phyloP scores from a whole-genome alignment of 2,888 invertebrate genomes.

The Anodontia alba region DNA sequence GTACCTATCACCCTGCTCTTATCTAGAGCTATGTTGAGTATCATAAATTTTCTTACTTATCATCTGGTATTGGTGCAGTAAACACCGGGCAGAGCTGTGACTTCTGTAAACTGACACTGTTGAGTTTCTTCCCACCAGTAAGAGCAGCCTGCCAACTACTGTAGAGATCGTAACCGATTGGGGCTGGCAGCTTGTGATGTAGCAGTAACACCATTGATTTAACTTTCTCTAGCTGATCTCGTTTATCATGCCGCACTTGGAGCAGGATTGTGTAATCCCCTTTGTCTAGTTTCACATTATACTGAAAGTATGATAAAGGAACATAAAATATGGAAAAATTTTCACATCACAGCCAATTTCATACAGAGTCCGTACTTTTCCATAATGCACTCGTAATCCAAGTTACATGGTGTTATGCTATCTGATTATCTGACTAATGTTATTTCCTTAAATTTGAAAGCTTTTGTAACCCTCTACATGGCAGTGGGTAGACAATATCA shows the following conservation, averaged over 20 bases:
- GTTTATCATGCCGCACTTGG: conserved; percentile 96
- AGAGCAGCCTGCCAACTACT: conserved; percentile 89
- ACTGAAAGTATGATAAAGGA: conserved; percentile 87
- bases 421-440: too few species aligned
- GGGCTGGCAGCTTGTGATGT: conserved; percentile 90
- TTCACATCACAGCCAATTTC: not conserved
- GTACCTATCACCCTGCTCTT: too few species aligned
- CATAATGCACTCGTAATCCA: too few species aligned
- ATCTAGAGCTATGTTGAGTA: too few species aligned
- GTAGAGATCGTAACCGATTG: conserved; percentile 92
- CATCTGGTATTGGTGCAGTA: conserved; percentile 91
- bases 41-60: conserved; percentile 95
- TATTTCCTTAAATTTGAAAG: too few species aligned
- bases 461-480: too few species aligned
- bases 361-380: too few species aligned
- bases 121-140: conserved; percentile 91
- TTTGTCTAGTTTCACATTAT: conserved; percentile 95
- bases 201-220: conserved; percentile 90
- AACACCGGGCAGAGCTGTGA: conserved; percentile 91
- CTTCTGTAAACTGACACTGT: conserved; percentile 87
- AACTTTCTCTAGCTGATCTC: conserved; percentile 93
- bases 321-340: not conserved
- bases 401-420: too few species aligned
- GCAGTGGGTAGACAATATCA: too few species aligned
- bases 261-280: conserved; percentile 96